These are phyloP conservation scores for Xenopus tropicalis DNA, from an alignment of 2,113 vertebrate species.

Conservation along the genomic window DNA sequence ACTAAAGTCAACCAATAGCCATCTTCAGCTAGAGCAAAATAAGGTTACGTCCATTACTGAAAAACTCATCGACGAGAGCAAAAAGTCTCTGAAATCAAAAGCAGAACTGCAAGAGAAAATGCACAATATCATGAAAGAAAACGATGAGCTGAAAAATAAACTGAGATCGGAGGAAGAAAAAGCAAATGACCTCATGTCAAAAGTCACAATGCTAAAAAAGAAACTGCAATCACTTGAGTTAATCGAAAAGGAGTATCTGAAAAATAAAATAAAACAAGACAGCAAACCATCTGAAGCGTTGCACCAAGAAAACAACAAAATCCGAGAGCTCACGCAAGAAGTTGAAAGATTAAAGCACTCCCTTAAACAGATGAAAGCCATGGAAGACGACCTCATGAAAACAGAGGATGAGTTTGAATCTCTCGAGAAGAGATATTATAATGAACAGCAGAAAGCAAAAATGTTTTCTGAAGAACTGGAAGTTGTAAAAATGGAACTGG, in stretches of 20 bases:
- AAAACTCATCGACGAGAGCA: constrained; percentile 93
- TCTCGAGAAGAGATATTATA: constrained; percentile 80
- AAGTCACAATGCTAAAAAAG: constrained; percentile 84
- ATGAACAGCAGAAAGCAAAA: constrained; percentile 80
- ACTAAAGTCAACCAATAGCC: constrained; percentile 78
- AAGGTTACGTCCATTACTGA: constrained; percentile 90
- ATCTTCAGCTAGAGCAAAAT: constrained; percentile 88
- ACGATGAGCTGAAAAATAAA: constrained; percentile 85
- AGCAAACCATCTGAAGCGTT: constrained; percentile 70
- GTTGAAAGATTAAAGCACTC: constrained; percentile 85
- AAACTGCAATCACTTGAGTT: constrained; percentile 87
- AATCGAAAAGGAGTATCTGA: constrained; percentile 81
- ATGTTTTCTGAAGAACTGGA: constrained; percentile 84
- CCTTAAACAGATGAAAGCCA: constrained; percentile 88
- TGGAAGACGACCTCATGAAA: constrained; percentile 88
- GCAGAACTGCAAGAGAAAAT: constrained; percentile 91
- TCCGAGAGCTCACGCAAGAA: constrained; percentile 92
- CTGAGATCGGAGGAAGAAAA: constrained; percentile 84
- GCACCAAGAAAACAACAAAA: constrained; percentile 93
- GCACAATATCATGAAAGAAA: constrained; percentile 78
- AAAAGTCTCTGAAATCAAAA: constrained; percentile 87
- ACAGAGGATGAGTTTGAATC: constrained; percentile 85
- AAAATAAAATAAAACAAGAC: constrained; percentile 84
- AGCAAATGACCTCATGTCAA: constrained; percentile 83
- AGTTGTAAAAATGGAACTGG: constrained; percentile 78